Evolutionary conservation across 2,797 vertebrate species (phyloP), one percentile per base, ranked within the genome.

Genomic region (Lacerta bilineata): DNA sequence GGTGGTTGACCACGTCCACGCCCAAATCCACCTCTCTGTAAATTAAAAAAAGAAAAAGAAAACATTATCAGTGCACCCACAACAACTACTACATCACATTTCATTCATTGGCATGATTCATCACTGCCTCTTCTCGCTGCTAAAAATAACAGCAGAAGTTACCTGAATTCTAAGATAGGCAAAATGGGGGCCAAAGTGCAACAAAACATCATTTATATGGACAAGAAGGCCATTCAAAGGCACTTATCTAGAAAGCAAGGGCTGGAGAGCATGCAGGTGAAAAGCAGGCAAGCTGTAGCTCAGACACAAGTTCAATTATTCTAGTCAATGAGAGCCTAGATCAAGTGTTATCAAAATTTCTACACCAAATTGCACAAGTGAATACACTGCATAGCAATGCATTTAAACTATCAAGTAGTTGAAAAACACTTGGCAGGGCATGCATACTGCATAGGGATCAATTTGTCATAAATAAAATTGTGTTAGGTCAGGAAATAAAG

Each of bases 1-100:
- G 99, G 99, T 89, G 98, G 98, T 95, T 99, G 99, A 97, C 98
- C 99, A 97, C 99, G 98, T 95, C 99, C 99, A 88, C 99, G 99
- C 93, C 99, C 99, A 29, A 99, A 99, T 94, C 99, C 99, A 88
- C 99, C 99, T 96, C 98, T 99, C 99, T 99, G 98, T 87, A 96
- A 97, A 39, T 92, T 82, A 91, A 95, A 89, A 93, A 91, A 89
- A 94, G 33, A 84, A 41, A 46, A 77, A 27, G 90, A 29, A 72
- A 3, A 80, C 5, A 71, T 95, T 77, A 93, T 36, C 87, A 89
- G 84, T 72, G 71, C 39, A 59, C 55, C 0, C 4, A 0, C 46
- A 59, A 29, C 13, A 66, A 82, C 41, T 0, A 71, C 15, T 39
- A 0, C 0, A 10, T 1, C 55, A 72, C 29, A 77, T 46, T 36